These are phyloP conservation scores for Labeo rohita DNA, from an alignment of 2,113 vertebrate genomes.

Conservation along the genomic window DNA sequence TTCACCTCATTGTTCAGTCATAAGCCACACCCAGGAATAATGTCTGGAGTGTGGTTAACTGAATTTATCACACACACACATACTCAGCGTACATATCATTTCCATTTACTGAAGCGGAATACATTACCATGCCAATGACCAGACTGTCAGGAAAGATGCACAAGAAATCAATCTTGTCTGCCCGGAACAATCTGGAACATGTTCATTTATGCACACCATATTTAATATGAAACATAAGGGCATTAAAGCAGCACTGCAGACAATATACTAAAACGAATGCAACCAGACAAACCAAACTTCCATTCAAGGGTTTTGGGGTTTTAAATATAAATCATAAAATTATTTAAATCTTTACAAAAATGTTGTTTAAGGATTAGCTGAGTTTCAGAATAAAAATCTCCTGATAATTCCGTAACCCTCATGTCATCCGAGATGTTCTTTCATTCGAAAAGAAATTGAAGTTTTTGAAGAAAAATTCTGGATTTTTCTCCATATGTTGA, in stretches of 20 bases:
- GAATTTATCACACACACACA: constrained; percentile 4
- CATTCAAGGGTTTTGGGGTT: no score
- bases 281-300: no score
- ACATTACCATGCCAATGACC: constrained; percentile 63
- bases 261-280: background rate
- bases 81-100: constrained; percentile 38
- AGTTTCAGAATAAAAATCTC: no score
- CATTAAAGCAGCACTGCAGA: background rate
- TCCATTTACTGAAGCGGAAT: constrained; percentile 63
- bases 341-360: no score
- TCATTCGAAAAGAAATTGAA: no score
- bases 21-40: constrained; percentile 35
- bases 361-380: no score
- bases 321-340: no score
- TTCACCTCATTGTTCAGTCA: constrained; percentile 66
- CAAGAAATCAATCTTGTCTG: constrained; percentile 44
- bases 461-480: no score
- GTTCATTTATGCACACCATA: background rate
- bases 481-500: no score
- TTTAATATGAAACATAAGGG: constrained; percentile 29
- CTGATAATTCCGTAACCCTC: no score
- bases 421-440: no score
- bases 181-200: constrained; percentile 40
- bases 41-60: constrained; percentile 19
- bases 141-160: constrained; percentile 51